Conservation (phyloP, 1,140 invertebrate genomes). For the Monomorium pharaonis region DNA sequence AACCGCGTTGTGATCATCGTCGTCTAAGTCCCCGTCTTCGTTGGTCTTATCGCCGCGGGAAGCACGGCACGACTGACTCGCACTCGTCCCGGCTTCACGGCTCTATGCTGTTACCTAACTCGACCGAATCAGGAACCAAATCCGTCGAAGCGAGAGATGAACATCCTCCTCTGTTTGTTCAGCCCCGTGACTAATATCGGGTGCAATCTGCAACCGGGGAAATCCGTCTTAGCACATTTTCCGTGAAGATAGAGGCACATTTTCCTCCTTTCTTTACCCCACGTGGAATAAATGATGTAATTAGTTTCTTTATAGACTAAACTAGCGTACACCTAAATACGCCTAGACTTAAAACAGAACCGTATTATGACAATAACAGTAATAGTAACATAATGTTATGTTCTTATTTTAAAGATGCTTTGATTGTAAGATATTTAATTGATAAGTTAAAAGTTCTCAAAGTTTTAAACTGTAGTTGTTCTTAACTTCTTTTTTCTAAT, state of each 20-base stretch:
- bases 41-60: slow-evolving; percentile 49
- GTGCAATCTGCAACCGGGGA: background rate
- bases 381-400: too few relatives aligned
- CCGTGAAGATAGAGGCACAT: background rate
- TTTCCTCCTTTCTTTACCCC: background rate
- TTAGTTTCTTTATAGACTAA: too few relatives aligned
- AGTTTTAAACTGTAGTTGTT: too few relatives aligned
- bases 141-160: background rate
- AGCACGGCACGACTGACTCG: slow-evolving; percentile 55
- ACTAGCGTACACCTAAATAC: too few relatives aligned
- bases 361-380: too few relatives aligned
- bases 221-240: background rate
- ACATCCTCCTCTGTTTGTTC: background rate
- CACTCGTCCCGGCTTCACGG: slow-evolving; percentile 22
- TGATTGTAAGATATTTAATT: too few relatives aligned
- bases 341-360: too few relatives aligned
- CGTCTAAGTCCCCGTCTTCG: too few relatives aligned
- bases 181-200: background rate
- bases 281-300: too few relatives aligned
- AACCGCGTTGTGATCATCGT: background rate
- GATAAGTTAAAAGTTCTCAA: too few relatives aligned
- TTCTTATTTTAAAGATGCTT: too few relatives aligned
- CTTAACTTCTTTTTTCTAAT: too few relatives aligned
- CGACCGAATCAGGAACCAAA: slow-evolving; percentile 21
- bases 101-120: slow-evolving; percentile 65